phyloP scores from a whole-genome alignment of 2,113 vertebrate species.

The Elaphurus davidianus region DNA sequence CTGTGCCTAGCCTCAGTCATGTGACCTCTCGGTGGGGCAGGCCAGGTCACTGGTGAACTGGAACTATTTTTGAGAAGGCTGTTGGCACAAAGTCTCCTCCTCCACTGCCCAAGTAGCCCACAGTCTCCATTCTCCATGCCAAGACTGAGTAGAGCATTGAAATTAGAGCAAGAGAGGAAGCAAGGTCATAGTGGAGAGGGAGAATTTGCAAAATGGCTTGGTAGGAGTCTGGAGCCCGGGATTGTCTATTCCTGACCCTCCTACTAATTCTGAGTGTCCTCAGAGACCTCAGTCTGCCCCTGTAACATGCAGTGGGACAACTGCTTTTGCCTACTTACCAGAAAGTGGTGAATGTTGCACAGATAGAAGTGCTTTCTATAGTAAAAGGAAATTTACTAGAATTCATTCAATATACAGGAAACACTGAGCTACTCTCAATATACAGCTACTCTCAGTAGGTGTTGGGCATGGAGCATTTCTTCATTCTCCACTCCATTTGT shows the following conservation, averaged over 20 bases:
- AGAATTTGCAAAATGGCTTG: fast-evolving
- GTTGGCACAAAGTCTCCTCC: background rate
- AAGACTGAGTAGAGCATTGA: slow-evolving; percentile 11
- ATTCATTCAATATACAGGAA: background rate
- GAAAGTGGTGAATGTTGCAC: too few relatives aligned
- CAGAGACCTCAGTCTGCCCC: background rate
- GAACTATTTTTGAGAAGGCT: background rate
- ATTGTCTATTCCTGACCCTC: background rate
- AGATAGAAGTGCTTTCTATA: background rate
- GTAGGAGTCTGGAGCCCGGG: background rate
- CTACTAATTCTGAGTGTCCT: background rate
- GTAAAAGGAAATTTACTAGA: background rate
- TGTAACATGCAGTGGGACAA: background rate
- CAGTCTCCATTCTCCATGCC: background rate
- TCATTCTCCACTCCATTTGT: background rate
- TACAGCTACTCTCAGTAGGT: background rate
- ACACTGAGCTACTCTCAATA: background rate
- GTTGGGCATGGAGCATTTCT: background rate
- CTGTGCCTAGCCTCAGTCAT: background rate
- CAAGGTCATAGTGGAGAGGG: background rate
- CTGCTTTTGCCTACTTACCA: background rate
- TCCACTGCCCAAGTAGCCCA: background rate
- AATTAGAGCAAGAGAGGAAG: background rate
- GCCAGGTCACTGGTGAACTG: background rate
- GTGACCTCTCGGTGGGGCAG: background rate